Evolutionary conservation across 2,797 vertebrate genomes (phyloP).

Genomic region (Bovichtus variegatus): DNA sequence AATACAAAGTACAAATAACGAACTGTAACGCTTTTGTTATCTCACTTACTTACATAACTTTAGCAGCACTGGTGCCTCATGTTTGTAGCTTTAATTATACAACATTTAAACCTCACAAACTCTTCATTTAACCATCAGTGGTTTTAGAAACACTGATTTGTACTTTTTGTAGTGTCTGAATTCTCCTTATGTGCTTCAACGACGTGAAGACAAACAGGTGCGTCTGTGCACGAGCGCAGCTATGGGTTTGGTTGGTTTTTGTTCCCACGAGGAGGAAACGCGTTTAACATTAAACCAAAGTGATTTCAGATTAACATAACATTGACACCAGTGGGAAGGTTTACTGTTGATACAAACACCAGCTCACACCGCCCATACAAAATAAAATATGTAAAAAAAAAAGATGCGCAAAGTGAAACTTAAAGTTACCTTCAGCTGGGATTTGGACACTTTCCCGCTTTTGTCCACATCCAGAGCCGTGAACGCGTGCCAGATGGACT

Average conservation of each 20-base stretch:
- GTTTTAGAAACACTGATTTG: neutral
- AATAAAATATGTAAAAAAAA: too few species aligned
- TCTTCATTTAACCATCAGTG: neutral
- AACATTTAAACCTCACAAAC: neutral
- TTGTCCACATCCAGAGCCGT: conserved; percentile 94
- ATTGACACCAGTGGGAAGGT: neutral
- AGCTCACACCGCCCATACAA: too few species aligned
- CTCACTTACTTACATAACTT: neutral
- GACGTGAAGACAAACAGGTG: too few species aligned
- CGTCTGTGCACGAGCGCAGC: too few species aligned
- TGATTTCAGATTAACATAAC: too few species aligned
- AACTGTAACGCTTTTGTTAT: neutral
- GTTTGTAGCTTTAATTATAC: neutral
- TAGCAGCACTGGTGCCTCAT: neutral
- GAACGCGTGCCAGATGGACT: conserved; percentile 97
- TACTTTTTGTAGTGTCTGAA: neutral
- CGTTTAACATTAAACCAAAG: too few species aligned
- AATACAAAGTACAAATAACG: too few species aligned
- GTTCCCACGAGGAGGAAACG: too few species aligned
- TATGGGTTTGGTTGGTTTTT: too few species aligned
- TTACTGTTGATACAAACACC: neutral
- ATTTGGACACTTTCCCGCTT: conserved; percentile 98
- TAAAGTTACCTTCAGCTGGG: conserved; percentile 92
- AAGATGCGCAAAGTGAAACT: neutral
- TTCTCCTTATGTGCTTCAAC: too few species aligned